A percentile compares a stretch with the other conserved stretches of the same genome.
Conservation (phyloP, 2,797 vertebrate species). For the Smutsia temminckii region DNA sequence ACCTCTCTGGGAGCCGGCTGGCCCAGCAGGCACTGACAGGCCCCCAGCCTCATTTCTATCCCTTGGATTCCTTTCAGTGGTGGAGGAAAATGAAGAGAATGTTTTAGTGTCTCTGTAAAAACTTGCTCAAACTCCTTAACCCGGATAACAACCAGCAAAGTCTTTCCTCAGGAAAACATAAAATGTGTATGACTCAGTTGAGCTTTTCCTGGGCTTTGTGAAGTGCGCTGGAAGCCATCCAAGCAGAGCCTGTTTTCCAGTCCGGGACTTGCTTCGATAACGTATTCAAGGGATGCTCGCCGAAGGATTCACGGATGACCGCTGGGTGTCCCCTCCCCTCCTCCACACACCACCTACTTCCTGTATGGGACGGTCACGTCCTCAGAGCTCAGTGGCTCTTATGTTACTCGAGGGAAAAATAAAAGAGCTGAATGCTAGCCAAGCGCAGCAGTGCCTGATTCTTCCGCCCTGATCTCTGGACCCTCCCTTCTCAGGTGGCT, state of each 20-base stretch:
- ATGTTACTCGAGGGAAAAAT: slow-evolving; percentile 62
- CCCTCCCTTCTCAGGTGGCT: slow-evolving; percentile 55
- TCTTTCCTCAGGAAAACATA: slow-evolving; percentile 64
- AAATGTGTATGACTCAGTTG: slow-evolving; percentile 34
- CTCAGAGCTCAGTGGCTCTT: slow-evolving; percentile 57
- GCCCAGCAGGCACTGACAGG: background rate
- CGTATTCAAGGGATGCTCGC: slow-evolving; percentile 41
- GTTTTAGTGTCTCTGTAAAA: slow-evolving; percentile 56
- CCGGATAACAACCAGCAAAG: slow-evolving; percentile 51
- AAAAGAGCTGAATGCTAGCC: slow-evolving; percentile 62
- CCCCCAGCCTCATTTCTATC: background rate
- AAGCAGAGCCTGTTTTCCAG: slow-evolving; percentile 45
- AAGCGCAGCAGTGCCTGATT: background rate
- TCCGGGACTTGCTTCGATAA: slow-evolving; percentile 21
- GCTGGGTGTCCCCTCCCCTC: background rate
- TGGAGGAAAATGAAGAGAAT: slow-evolving; percentile 26
- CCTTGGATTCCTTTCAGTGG: background rate
- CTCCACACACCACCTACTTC: slow-evolving; percentile 50
- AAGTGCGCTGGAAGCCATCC: slow-evolving; percentile 39
- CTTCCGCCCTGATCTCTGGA: slow-evolving; percentile 20
- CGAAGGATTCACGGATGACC: slow-evolving; percentile 16
- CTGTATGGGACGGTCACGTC: slow-evolving; percentile 40
- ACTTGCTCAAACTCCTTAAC: slow-evolving; percentile 65
- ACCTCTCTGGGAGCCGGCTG: background rate
- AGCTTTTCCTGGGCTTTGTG: slow-evolving; percentile 66